Evolutionary conservation across 1,140 invertebrate species (phyloP).

Genomic region (Marisa cornuarietis): DNA sequence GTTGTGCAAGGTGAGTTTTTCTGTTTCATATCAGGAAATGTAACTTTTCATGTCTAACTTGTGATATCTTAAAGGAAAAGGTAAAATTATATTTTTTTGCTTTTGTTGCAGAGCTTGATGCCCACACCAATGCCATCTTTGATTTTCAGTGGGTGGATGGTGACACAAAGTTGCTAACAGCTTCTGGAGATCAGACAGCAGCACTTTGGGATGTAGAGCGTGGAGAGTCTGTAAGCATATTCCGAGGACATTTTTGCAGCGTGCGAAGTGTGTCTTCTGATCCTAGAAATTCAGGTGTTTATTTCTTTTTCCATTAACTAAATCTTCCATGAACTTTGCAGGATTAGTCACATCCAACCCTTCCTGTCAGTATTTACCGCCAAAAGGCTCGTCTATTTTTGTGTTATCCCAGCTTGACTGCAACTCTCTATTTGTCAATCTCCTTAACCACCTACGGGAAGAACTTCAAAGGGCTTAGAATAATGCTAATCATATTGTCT

Average conservation of each 20-base stretch:
- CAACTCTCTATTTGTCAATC: too few species aligned
- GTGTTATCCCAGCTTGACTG: too few species aligned
- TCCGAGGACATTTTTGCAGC: constrained; percentile 79
- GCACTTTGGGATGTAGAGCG: constrained; percentile 76
- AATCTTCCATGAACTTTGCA: not conserved
- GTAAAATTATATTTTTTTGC: not conserved
- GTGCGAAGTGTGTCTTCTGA: constrained; percentile 81
- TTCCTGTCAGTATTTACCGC: too few species aligned
- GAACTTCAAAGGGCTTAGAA: too few species aligned
- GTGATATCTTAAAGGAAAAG: not conserved
- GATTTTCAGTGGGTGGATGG: constrained; percentile 85
- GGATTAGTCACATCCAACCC: not conserved
- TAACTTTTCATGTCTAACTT: not conserved
- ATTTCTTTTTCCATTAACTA: constrained; percentile 5
- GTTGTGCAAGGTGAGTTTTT: constrained; percentile 42
- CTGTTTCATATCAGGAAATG: not conserved
- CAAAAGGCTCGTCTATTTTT: too few species aligned
- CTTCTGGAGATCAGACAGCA: constrained; percentile 84
- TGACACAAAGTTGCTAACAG: constrained; percentile 80
- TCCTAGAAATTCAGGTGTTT: constrained; percentile 71
- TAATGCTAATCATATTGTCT: too few species aligned
- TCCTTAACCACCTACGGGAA: too few species aligned
- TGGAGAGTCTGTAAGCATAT: constrained; percentile 67
- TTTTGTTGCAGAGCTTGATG: constrained; percentile 66
- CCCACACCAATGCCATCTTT: constrained; percentile 88